Conservation (phyloP, 1,140 invertebrate species). For the Latrodectus geometricus region DNA sequence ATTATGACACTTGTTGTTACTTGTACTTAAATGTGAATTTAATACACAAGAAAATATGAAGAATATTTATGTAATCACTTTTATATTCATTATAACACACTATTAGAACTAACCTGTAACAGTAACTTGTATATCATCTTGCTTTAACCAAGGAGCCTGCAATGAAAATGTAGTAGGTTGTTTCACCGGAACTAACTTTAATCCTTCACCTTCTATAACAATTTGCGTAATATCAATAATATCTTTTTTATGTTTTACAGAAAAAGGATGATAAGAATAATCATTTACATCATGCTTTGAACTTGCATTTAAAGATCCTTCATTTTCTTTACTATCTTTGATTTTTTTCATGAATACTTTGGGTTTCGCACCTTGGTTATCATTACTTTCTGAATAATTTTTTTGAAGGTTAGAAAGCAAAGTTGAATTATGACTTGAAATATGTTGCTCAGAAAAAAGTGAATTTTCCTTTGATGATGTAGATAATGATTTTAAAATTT, state of each 20-base stretch:
- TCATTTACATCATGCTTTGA: constrained; percentile 30
- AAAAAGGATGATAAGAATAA: constrained; percentile 11
- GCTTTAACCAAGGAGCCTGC: constrained; percentile 71
- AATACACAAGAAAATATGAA: not conserved
- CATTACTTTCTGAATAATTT: constrained; percentile 13
- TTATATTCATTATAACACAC: not conserved
- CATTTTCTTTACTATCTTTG: constrained; percentile 16
- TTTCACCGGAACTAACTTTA: constrained; percentile 76
- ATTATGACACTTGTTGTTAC: too few relatives aligned
- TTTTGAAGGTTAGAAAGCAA: constrained; percentile 8
- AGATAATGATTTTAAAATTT: not conserved
- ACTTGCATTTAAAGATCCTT: not conserved
- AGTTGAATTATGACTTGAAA: not conserved
- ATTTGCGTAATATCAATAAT: constrained; percentile 65
- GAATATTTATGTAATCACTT: constrained; percentile 34
- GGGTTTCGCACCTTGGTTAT: constrained; percentile 41
- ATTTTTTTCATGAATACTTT: constrained; percentile 37
- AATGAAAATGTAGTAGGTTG: constrained; percentile 75
- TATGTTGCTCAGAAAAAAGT: constrained; percentile 1
- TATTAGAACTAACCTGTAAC: constrained; percentile 70
- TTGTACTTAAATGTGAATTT: not conserved
- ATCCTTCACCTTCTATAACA: constrained; percentile 76
- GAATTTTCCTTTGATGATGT: constrained; percentile 6
- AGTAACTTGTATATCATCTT: constrained; percentile 72
- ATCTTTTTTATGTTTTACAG: constrained; percentile 51